Percentiles rank a stretch among this genome's conserved stretches.
These are phyloP conservation scores for Hydrophis major DNA, from an alignment of 2,797 vertebrate genomes.

Conservation along the genomic window DNA sequence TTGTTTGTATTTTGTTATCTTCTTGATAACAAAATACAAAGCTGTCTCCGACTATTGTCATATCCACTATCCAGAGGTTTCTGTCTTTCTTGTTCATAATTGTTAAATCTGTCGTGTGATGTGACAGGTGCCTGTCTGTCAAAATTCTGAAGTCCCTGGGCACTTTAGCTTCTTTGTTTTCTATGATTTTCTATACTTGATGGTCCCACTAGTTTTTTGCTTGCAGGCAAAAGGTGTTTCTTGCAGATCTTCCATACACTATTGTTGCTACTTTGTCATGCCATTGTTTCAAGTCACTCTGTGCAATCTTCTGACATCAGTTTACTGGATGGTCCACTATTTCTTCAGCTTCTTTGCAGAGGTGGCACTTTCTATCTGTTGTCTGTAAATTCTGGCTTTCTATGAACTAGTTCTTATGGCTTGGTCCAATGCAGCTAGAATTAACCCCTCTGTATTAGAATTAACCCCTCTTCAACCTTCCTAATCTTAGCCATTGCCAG, in stretches of 20 bases:
- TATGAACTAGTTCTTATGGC: background rate
- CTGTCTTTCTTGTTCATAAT: background rate
- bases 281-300: background rate
- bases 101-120: background rate
- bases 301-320: background rate
- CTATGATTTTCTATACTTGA: no score
- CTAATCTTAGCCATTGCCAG: background rate
- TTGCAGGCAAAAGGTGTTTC: no score
- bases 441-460: background rate
- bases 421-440: background rate
- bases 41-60: background rate
- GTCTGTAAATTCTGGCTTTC: background rate
- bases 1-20: no score
- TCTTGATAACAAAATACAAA: no score
- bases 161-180: background rate
- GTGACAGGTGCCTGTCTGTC: background rate
- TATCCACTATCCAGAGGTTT: background rate
- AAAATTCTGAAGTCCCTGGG: background rate
- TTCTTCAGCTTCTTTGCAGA: background rate
- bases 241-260: no score
- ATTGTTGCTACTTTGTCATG: background rate
- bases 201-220: no score
- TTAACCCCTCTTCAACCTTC: no score
- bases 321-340: background rate
- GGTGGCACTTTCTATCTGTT: background rate